Conservation (phyloP, 1,140 invertebrate genomes). For the Lethrus apterus region DNA sequence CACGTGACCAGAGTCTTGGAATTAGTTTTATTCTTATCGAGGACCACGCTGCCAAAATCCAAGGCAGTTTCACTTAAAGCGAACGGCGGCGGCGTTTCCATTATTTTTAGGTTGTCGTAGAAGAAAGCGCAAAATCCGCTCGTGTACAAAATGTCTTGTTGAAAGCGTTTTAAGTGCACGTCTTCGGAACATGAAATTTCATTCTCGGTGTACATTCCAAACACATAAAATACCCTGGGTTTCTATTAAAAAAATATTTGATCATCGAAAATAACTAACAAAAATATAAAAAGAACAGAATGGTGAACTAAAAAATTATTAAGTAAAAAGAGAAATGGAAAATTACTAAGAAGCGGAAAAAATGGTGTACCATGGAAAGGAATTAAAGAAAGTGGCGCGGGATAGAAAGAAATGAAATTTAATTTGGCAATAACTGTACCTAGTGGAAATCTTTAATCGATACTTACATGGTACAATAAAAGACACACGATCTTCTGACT, state of each 20-base stretch:
- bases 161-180: neutral
- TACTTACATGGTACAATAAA: constrained; percentile 26
- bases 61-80: constrained; percentile 20
- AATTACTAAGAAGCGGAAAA: no score
- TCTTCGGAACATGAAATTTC: neutral
- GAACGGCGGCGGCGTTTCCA: constrained; percentile 17
- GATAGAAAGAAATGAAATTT: no score
- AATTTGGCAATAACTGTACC: no score
- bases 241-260: constrained; percentile 22
- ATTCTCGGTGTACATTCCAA: constrained; percentile 20
- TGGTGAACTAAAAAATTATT: no score
- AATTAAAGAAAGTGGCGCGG: no score
- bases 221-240: constrained; percentile 19
- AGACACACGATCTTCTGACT: constrained; percentile 19
- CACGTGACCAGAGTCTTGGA: constrained; percentile 15
- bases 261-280: no score
- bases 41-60: constrained; percentile 23
- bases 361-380: no score
- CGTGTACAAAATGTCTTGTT: neutral
- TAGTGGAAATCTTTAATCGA: neutral
- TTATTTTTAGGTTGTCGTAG: constrained; percentile 17
- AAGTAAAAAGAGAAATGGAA: no score
- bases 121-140: constrained; percentile 22
- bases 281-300: no score
- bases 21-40: neutral